Percentiles rank a stretch among this genome's conserved stretches.
Conservation (phyloP, 92 coral and sea anemone species). For the Palythoa grandiflora region DNA sequence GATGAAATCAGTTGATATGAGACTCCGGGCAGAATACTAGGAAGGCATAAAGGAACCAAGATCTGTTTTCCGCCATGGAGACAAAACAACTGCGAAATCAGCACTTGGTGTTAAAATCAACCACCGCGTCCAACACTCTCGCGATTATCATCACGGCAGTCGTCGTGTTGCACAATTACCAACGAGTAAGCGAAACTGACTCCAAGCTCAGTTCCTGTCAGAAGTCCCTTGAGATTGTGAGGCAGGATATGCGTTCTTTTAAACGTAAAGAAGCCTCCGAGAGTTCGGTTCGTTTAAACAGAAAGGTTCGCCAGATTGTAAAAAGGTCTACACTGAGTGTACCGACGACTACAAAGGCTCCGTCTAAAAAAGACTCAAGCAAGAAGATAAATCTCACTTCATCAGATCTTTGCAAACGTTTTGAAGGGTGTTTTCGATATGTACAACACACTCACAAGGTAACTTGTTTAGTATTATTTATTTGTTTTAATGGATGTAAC, state of each 20-base stretch:
- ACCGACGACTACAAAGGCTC: not conserved
- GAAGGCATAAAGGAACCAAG: no score
- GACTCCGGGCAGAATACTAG: no score
- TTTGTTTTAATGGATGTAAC: no score
- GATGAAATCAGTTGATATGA: no score
- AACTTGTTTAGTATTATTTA: no score
- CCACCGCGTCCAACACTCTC: slow-evolving; percentile 1
- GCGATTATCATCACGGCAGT: not conserved
- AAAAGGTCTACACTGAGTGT: not conserved
- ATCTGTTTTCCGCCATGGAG: not conserved
- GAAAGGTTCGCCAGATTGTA: not conserved
- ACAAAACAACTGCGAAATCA: not conserved
- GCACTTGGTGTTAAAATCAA: slow-evolving; percentile 6
- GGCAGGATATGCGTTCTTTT: not conserved
- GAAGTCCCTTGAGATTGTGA: not conserved
- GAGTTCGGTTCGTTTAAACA: not conserved
- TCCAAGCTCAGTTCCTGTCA: not conserved
- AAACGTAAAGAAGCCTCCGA: not conserved
- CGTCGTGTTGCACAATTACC: not conserved
- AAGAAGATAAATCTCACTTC: no score
- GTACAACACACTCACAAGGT: no score
- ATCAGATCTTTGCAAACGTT: no score
- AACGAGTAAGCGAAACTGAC: slow-evolving; percentile 12
- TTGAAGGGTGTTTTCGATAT: no score
- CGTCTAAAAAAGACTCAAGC: not conserved